Percentiles rank a stretch among this genome's conserved stretches.
These are phyloP conservation scores for Pyrocephalus nanus DNA, from an alignment of 2,797 vertebrate genomes.

Conservation along the genomic window DNA sequence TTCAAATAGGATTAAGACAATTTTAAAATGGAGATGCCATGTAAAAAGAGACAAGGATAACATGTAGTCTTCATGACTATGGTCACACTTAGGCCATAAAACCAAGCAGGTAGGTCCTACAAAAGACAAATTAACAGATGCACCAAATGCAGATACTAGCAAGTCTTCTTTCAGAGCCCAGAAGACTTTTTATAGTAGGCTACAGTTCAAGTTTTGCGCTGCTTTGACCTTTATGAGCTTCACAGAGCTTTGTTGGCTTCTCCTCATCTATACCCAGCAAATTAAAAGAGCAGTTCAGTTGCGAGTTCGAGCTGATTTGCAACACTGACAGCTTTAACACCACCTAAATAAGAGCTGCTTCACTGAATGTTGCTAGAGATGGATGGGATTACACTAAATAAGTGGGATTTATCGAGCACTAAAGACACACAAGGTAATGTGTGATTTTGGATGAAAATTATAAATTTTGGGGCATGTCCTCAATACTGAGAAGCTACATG, in stretches of 20 bases:
- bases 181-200: not conserved
- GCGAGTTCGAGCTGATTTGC: not conserved
- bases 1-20: not conserved
- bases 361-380: not conserved
- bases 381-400: not conserved
- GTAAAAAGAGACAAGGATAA: not conserved
- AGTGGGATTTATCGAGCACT: not conserved
- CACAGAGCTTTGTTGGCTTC: not conserved
- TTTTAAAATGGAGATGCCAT: not conserved
- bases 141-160: not conserved
- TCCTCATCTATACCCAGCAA: not conserved
- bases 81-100: not conserved
- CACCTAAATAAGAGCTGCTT: not conserved
- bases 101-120: not conserved
- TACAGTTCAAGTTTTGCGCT: not conserved
- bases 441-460: not conserved
- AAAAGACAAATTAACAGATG: not conserved
- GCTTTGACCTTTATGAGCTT: not conserved
- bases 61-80: not conserved
- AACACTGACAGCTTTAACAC: not conserved
- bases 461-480: not conserved
- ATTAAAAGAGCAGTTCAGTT: not conserved
- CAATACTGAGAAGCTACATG: not conserved
- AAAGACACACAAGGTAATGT: not conserved
- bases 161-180: not conserved